A percentile compares a stretch with the other conserved stretches of the same genome.
Conservation (phyloP, 2,113 vertebrate species). For the Brienomyrus longianalis region DNA sequence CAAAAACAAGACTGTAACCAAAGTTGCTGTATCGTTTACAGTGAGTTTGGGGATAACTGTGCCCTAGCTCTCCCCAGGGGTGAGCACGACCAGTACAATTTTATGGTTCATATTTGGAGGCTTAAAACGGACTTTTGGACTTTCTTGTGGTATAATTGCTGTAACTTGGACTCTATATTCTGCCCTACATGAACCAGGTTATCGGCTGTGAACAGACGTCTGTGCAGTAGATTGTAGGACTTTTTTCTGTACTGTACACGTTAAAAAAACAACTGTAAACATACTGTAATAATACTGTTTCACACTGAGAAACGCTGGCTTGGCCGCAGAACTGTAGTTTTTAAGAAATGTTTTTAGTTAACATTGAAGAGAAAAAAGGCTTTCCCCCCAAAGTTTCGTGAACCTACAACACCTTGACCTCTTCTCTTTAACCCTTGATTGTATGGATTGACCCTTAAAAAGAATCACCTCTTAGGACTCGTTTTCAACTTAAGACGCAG, state of each 20-base stretch:
- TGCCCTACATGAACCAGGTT: slow-evolving; percentile 76
- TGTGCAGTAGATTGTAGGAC: slow-evolving; percentile 98
- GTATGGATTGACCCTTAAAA: slow-evolving; percentile 90
- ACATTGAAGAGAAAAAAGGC: slow-evolving; percentile 87
- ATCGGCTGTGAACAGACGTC: slow-evolving; percentile 77
- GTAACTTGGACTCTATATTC: slow-evolving; percentile 73
- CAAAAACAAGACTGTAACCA: slow-evolving; percentile 74
- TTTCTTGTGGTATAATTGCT: slow-evolving; percentile 80
- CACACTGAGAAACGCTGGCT: slow-evolving; percentile 74
- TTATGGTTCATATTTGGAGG: slow-evolving; percentile 55
- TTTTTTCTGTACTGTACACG: slow-evolving; percentile 91
- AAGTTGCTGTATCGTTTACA: slow-evolving; percentile 92
- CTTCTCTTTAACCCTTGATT: slow-evolving; percentile 98
- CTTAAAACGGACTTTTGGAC: slow-evolving; percentile 68
- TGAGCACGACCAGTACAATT: slow-evolving; percentile 50
- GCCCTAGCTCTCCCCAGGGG: slow-evolving; percentile 70
- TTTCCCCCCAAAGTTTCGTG: slow-evolving; percentile 99
- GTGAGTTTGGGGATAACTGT: slow-evolving; percentile 85
- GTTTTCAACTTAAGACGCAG: slow-evolving; percentile 98
- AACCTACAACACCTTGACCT: slow-evolving; percentile 99
- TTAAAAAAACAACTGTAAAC: slow-evolving; percentile 79
- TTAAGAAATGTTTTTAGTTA: slow-evolving; percentile 94
- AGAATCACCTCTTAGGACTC: slow-evolving; percentile 98
- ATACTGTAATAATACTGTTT: slow-evolving; percentile 82
- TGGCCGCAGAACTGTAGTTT: slow-evolving; percentile 87